phyloP scores from a whole-genome alignment of 2,113 vertebrate species.

The Albula goreensis region DNA sequence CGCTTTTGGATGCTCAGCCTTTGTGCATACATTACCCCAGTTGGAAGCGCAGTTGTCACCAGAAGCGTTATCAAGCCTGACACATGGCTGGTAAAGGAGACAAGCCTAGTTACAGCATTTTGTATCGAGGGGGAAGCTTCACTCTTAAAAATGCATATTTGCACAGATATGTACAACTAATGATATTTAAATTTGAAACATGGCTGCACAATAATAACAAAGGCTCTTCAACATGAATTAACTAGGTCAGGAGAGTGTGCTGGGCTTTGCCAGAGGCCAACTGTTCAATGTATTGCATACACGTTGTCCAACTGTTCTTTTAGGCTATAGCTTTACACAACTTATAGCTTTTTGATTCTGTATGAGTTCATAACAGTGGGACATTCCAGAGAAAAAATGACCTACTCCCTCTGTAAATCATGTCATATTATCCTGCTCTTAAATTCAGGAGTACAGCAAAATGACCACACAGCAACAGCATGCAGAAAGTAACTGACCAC shows the following conservation, averaged over 20 bases:
- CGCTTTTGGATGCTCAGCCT: no score
- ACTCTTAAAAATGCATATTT: not conserved
- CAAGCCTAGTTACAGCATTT: no score
- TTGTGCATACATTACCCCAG: no score
- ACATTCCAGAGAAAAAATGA: no score
- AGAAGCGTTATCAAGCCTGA: no score
- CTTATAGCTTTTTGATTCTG: not conserved
- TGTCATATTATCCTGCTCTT: not conserved
- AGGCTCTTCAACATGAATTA: slow-evolving; percentile 4
- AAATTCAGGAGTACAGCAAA: not conserved
- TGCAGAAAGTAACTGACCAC: not conserved
- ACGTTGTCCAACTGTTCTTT: not conserved
- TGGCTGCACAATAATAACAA: not conserved
- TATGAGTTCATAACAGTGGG: no score
- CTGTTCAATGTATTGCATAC: not conserved
- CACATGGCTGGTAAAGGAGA: no score
- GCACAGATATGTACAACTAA: not conserved
- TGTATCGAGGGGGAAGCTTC: no score
- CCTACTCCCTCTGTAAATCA: no score
- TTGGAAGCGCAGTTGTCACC: no score
- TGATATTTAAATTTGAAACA: slow-evolving; percentile 13
- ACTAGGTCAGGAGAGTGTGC: slow-evolving; percentile 18
- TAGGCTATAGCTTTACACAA: not conserved
- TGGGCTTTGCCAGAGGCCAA: not conserved
- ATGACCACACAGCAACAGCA: not conserved